These are phyloP conservation scores for Calliphora vomitoria DNA, from an alignment of 2,888 invertebrate species.

Conservation along the genomic window DNA sequence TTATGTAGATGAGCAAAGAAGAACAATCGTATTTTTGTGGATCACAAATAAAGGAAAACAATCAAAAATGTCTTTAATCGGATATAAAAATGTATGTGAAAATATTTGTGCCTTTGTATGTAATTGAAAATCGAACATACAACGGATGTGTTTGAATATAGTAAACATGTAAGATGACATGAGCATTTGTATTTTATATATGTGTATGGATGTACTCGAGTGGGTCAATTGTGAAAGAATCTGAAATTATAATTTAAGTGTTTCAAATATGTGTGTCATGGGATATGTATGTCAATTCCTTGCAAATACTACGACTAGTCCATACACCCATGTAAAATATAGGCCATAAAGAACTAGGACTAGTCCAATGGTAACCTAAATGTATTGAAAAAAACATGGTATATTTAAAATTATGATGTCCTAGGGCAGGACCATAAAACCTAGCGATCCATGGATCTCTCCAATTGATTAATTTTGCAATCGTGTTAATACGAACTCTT, in stretches of 20 bases:
- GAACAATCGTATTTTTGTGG: not conserved
- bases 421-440: too few relatives aligned
- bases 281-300: too few relatives aligned
- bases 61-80: conserved; percentile 40
- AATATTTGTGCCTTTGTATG: not conserved
- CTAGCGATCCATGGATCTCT: too few relatives aligned
- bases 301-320: too few relatives aligned
- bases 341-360: too few relatives aligned
- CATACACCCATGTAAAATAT: too few relatives aligned
- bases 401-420: too few relatives aligned
- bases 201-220: not conserved
- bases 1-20: conserved; percentile 28
- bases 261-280: too few relatives aligned
- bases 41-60: not conserved
- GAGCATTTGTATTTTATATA: not conserved
- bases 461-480: too few relatives aligned
- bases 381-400: too few relatives aligned
- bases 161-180: not conserved
- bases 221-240: not conserved
- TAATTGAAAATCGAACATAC: conserved; percentile 15
- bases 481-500: too few relatives aligned
- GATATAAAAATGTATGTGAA: not conserved
- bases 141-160: conserved; percentile 11
- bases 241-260: not conserved
- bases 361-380: too few relatives aligned